These are phyloP conservation scores for Drosophila birchii DNA, from an alignment of 2,888 invertebrate genomes.

Conservation along the genomic window DNA sequence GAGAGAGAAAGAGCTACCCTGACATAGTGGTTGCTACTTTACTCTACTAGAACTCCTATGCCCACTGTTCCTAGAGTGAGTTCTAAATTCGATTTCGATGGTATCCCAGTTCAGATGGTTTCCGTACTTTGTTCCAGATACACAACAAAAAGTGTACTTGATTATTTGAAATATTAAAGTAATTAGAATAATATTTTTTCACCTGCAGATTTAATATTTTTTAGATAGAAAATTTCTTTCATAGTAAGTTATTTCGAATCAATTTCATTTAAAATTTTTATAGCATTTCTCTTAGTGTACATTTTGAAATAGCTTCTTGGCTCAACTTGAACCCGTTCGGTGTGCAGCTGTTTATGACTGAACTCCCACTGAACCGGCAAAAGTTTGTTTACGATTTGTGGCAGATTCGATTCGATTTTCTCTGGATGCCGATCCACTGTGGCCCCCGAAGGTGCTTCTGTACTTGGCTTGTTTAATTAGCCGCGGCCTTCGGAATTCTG, in stretches of 20 bases:
- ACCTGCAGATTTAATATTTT: neutral
- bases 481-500: conserved; percentile 43
- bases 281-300: conserved; percentile 7
- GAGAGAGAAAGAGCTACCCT: conserved; percentile 9
- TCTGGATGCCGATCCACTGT: conserved; percentile 18
- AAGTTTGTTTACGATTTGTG: conserved; percentile 44
- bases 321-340: conserved; percentile 46
- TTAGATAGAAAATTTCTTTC: neutral
- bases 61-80: conserved; percentile 32
- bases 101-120: conserved; percentile 18
- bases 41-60: conserved; percentile 12
- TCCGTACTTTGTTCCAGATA: conserved; percentile 19
- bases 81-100: conserved; percentile 21
- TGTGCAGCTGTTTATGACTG: conserved; percentile 51
- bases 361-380: conserved; percentile 26
- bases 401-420: conserved; percentile 36
- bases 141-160: neutral
- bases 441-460: conserved; percentile 19
- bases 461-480: conserved; percentile 53
- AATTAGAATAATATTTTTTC: neutral
- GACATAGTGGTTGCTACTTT: conserved; percentile 54
- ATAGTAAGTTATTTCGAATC: neutral
- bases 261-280: neutral
- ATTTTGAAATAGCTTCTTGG: conserved; percentile 16
- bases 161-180: neutral